Percentiles rank a stretch among this genome's conserved stretches.
Evolutionary conservation across 2,888 invertebrate genomes (phyloP).

Genomic region (Enchytraeus crypticus): DNA sequence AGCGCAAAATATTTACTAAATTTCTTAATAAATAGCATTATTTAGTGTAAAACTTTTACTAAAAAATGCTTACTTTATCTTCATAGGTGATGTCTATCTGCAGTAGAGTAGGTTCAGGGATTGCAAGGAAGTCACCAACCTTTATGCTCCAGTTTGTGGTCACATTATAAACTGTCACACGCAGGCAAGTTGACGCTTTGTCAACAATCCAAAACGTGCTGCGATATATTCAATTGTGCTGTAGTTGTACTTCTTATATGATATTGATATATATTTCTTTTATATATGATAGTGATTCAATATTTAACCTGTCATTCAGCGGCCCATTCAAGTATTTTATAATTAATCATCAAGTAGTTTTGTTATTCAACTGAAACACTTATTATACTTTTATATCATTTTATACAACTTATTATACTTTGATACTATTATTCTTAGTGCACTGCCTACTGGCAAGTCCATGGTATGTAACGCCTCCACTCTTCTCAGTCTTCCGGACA

Average conservation of each 20-base stretch:
- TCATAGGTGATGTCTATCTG: slow-evolving; percentile 1
- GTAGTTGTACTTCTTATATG: not conserved
- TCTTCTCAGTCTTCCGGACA: no score
- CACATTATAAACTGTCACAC: slow-evolving; percentile 75
- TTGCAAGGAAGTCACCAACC: slow-evolving; percentile 73
- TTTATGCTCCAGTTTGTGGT: slow-evolving; percentile 72
- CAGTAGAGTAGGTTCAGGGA: slow-evolving; percentile 60
- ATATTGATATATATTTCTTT: not conserved
- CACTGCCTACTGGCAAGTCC: no score
- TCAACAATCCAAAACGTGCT: slow-evolving; percentile 76
- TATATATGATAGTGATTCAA: no score
- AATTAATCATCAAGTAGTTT: no score
- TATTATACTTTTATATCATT: no score
- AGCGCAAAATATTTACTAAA: not conserved
- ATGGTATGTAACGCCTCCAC: no score
- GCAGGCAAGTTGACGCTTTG: slow-evolving; percentile 61
- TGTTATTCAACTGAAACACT: no score
- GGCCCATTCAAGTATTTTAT: no score
- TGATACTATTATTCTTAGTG: no score
- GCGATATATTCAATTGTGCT: slow-evolving; percentile 43
- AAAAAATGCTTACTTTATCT: not conserved
- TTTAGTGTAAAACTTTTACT: not conserved
- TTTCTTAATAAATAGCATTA: not conserved
- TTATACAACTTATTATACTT: no score
- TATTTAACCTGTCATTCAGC: no score